These are phyloP conservation scores for Trichoplax adhaerens DNA, from an alignment of 37 sponge, comb jelly and placozoan species.

Conservation along the genomic window DNA sequence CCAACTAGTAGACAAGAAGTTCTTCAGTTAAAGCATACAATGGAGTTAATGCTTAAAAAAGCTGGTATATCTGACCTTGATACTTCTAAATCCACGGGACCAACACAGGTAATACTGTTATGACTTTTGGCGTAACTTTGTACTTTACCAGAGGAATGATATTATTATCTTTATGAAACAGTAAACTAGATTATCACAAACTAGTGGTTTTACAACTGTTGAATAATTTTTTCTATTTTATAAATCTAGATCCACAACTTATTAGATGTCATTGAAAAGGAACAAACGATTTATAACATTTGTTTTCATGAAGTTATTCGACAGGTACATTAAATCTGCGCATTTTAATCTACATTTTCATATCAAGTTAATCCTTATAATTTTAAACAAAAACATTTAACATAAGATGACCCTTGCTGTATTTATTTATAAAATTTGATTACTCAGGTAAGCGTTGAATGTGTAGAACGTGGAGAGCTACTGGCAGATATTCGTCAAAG, in stretches of 20 bases:
- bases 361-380: constrained; percentile 5
- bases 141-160: too few relatives aligned
- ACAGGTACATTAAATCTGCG: constrained; percentile 39
- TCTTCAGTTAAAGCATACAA: constrained; percentile 32
- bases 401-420: neutral
- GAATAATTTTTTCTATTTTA: too few relatives aligned
- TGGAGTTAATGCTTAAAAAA: constrained; percentile 48
- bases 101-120: constrained; percentile 28
- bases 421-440: neutral
- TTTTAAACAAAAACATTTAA: neutral
- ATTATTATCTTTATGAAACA: too few relatives aligned
- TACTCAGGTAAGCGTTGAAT: constrained; percentile 71
- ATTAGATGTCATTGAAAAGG: constrained; percentile 65
- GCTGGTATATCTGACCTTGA: constrained; percentile 34
- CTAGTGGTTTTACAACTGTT: too few relatives aligned
- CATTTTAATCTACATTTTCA: too few relatives aligned
- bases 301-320: constrained; percentile 94
- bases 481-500: constrained; percentile 60
- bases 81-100: constrained; percentile 23
- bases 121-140: too few relatives aligned
- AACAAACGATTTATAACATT: constrained; percentile 87
- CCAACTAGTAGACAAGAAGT: constrained; percentile 76
- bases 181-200: too few relatives aligned
- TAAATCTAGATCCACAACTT: constrained; percentile 65
- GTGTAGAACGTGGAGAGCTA: constrained; percentile 79